Conservation (phyloP, 1,140 invertebrate species). For the Saccostrea cuccullata region DNA sequence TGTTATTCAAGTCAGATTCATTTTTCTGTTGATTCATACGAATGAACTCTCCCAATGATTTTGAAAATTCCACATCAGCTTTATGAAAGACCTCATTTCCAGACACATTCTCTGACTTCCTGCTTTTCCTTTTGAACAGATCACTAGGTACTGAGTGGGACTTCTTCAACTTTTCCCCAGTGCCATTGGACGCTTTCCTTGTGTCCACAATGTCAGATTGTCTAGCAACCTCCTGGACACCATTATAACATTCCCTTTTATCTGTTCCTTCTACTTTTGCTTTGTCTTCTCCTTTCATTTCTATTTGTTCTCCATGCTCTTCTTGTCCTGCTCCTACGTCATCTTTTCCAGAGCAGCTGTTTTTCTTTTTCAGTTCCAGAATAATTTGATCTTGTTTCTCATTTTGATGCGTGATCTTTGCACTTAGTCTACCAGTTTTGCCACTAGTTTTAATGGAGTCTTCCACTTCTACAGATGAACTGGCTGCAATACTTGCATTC, state of each 20-base stretch:
- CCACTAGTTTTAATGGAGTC: background rate
- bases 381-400: constrained; percentile 24
- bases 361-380: constrained; percentile 5
- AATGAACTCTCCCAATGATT: background rate
- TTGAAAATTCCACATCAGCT: background rate
- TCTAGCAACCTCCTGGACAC: background rate
- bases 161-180: background rate
- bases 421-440: background rate
- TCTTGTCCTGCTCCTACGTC: background rate
- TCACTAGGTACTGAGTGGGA: background rate
- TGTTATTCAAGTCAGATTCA: background rate
- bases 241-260: background rate
- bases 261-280: background rate
- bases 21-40: background rate
- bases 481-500: background rate
- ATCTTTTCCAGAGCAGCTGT: background rate
- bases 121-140: background rate
- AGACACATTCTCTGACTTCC: background rate
- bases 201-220: background rate
- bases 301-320: background rate
- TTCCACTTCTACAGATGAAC: background rate
- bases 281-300: background rate
- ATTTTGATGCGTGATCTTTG: background rate
- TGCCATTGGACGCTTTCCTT: background rate
- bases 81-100: background rate